A percentile compares a stretch with the other conserved stretches of the same genome.
Conservation (phyloP, 2,888 invertebrate genomes). For the Hirtodrosophila trivittata region DNA sequence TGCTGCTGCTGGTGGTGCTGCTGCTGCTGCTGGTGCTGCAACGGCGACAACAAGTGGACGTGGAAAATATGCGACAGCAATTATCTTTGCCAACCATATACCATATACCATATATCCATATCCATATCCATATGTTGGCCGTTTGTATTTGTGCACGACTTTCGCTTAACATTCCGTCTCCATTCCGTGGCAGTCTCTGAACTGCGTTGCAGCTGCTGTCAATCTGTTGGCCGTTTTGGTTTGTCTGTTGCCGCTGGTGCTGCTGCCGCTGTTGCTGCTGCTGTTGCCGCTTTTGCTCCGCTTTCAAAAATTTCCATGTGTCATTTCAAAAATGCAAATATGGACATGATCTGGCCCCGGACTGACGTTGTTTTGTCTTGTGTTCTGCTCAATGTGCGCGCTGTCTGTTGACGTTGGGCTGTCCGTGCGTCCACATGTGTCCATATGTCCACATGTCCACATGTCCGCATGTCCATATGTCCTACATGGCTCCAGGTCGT, state of each 20-base stretch:
- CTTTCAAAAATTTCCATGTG: conserved; percentile 77
- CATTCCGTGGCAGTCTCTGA: conserved; percentile 41
- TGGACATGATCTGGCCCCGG: conserved; percentile 73
- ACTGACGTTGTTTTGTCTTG: conserved; percentile 23
- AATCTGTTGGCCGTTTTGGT: conserved; percentile 71
- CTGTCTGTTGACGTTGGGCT: conserved; percentile 18
- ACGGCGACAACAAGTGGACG: conserved; percentile 71
- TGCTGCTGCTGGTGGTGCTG: conserved; percentile 16
- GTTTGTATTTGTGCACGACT: conserved; percentile 64
- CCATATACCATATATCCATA: conserved; percentile 24
- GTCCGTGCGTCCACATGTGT: conserved; percentile 22
- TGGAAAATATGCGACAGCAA: conserved; percentile 74
- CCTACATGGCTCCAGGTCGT: conserved; percentile 26
- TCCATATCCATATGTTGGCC: conserved; percentile 61
- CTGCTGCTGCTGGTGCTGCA: conserved; percentile 14
- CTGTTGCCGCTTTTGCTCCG: conserved; percentile 46
- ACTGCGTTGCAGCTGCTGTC: conserved; percentile 74
- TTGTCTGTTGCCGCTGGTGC: conserved; percentile 29
- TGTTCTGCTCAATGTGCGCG: conserved; percentile 17
- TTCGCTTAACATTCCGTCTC: conserved; percentile 62
- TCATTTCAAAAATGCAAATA: conserved; percentile 80
- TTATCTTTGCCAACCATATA: conserved; percentile 63
- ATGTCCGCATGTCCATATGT: conserved; percentile 12
- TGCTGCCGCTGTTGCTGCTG: conserved; percentile 7
- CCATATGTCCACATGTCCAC: conserved; percentile 27